A percentile compares a stretch with the other conserved stretches of the same genome.
Evolutionary conservation across 2,113 vertebrate genomes (phyloP).

Genomic region (Oreochromis tanganicae): DNA sequence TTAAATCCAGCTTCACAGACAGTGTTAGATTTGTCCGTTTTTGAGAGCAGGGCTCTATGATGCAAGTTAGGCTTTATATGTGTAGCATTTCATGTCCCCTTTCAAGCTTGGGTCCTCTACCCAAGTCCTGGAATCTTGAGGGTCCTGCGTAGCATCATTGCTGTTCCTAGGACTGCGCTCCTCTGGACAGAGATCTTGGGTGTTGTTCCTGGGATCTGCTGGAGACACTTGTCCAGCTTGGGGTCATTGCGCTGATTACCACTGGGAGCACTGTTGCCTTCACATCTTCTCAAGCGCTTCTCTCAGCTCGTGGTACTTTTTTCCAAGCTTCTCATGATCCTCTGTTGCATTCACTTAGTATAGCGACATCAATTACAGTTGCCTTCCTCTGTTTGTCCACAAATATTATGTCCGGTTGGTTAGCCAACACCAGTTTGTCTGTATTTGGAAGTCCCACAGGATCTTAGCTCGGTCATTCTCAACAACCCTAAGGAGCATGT

Average conservation of each 20-base stretch:
- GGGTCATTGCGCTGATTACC: neutral
- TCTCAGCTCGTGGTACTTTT: neutral
- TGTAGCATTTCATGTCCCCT: neutral
- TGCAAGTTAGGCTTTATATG: neutral
- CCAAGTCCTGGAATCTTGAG: neutral
- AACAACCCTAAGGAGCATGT: neutral
- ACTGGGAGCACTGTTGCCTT: neutral
- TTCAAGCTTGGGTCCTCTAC: neutral
- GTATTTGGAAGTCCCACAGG: neutral
- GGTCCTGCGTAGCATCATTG: neutral
- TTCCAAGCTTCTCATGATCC: neutral
- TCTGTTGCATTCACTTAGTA: neutral
- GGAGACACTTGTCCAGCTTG: neutral
- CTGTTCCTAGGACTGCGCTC: neutral
- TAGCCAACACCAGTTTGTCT: neutral
- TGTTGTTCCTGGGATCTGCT: neutral
- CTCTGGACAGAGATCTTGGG: neutral
- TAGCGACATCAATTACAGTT: neutral
- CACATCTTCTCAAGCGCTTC: neutral
- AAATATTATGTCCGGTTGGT: neutral
- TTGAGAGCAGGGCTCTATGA: neutral
- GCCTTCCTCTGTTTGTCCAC: neutral
- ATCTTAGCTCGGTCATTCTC: neutral
- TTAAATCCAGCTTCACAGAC: neutral
- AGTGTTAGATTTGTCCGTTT: neutral